Evolutionary conservation across 2,797 vertebrate genomes (phyloP).

Genomic region (Diplodus sargus): DNA sequence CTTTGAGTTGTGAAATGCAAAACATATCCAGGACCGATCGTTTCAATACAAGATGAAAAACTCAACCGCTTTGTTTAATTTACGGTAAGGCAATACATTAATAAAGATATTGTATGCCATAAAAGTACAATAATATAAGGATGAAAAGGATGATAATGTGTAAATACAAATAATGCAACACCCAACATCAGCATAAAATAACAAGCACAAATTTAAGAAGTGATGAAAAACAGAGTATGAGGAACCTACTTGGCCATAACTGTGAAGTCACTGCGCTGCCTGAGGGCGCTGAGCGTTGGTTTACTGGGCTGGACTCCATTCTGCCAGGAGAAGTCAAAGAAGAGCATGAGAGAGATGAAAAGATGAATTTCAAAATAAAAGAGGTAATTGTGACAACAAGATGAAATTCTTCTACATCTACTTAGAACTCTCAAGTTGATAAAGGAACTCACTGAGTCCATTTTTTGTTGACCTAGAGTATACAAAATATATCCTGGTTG

Average conservation of each 20-base stretch:
- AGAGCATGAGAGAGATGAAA: background rate
- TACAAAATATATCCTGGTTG: background rate
- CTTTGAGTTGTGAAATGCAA: background rate
- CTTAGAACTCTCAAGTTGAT: background rate
- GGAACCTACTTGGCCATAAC: constrained; percentile 95
- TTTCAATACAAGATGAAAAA: background rate
- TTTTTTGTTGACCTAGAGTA: background rate
- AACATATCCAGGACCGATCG: background rate
- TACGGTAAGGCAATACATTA: background rate
- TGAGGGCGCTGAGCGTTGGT: constrained; percentile 85
- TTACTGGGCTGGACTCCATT: constrained; percentile 91
- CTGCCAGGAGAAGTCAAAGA: constrained; percentile 69
- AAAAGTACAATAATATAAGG: background rate
- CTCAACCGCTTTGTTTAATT: background rate
- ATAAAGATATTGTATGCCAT: background rate
- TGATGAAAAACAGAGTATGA: constrained; percentile 9
- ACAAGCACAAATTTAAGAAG: constrained; percentile 19
- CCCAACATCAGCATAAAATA: constrained; percentile 5
- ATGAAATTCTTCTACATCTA: background rate
- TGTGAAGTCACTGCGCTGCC: constrained; percentile 94
- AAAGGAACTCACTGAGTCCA: background rate
- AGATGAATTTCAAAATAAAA: background rate
- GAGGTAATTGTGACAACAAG: background rate
- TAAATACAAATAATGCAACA: constrained; percentile 18
- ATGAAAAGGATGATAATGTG: background rate